Conservation (phyloP, 2,113 vertebrate species). For the Sisor rabdophorus region DNA sequence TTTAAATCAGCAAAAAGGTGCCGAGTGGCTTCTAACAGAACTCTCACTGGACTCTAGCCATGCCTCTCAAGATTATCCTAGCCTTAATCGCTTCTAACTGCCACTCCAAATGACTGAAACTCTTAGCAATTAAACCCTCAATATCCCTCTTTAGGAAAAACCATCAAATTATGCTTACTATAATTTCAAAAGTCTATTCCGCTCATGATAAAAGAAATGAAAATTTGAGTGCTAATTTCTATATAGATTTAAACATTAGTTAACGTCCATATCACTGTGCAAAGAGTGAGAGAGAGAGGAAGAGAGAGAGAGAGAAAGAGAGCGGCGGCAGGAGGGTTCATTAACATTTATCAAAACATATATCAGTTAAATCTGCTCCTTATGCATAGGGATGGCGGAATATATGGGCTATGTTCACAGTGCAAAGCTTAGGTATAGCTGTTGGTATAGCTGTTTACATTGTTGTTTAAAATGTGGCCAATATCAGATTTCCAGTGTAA, state of each 20-base stretch:
- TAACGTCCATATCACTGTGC: neutral
- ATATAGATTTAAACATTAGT: neutral
- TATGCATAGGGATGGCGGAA: constrained; percentile 5
- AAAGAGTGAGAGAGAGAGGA: too few relatives aligned
- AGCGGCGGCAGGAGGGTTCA: neutral
- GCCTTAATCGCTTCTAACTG: constrained; percentile 16
- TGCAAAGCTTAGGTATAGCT: too few relatives aligned
- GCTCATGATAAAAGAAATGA: neutral
- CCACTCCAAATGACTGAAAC: constrained; percentile 7
- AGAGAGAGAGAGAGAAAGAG: too few relatives aligned
- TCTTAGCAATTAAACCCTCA: neutral
- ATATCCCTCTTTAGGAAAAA: neutral
- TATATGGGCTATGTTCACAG: too few relatives aligned
- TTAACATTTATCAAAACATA: neutral
- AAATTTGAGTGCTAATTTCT: neutral
- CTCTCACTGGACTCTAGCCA: neutral
- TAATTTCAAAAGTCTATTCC: neutral
- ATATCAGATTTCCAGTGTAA: too few relatives aligned
- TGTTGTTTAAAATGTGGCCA: too few relatives aligned
- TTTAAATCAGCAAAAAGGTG: constrained; percentile 9
- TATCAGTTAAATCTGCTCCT: too few relatives aligned
- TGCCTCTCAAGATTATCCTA: constrained; percentile 22
- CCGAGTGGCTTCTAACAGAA: constrained; percentile 3
- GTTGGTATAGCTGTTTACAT: too few relatives aligned
- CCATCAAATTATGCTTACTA: neutral